Conservation (phyloP, 2,888 invertebrate species). For the Hypolimnas misippus region DNA sequence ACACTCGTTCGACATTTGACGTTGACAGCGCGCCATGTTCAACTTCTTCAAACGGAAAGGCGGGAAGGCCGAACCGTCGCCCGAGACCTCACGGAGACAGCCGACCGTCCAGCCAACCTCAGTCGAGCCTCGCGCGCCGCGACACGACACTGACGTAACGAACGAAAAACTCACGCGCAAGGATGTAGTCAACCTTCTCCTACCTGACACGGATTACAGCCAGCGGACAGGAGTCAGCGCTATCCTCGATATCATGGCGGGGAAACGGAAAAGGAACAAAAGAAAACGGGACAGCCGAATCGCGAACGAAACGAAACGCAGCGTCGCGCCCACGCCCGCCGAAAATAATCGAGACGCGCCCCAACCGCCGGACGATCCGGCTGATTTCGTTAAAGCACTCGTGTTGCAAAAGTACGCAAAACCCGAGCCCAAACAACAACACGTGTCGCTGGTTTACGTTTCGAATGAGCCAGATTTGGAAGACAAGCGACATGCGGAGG, state of each 20-base stretch:
- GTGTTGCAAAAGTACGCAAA: conserved; percentile 77
- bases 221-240: conserved; percentile 73
- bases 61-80: conserved; percentile 66
- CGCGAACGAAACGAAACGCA: conserved; percentile 46
- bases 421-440: conserved; percentile 63
- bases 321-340: conserved; percentile 58
- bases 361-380: conserved; percentile 57
- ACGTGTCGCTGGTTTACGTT: conserved; percentile 77
- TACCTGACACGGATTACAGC: conserved; percentile 72
- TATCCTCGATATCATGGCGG: conserved; percentile 77
- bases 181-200: conserved; percentile 77
- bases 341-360: conserved; percentile 64
- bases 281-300: conserved; percentile 66
- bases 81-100: conserved; percentile 42
- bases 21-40: conserved; percentile 67
- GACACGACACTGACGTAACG: conserved; percentile 61
- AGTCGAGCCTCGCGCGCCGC: conserved; percentile 65
- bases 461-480: conserved; percentile 64
- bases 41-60: conserved; percentile 78
- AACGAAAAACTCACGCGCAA: conserved; percentile 67
- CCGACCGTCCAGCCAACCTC: conserved; percentile 57
- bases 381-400: conserved; percentile 74
- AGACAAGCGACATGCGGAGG: conserved; percentile 73
- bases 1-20: conserved; percentile 46
- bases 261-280: conserved; percentile 66